Percentiles rank a stretch among this genome's conserved stretches.
phyloP scores from a whole-genome alignment of 2,797 vertebrate species.

The Crenuchus spilurus region DNA sequence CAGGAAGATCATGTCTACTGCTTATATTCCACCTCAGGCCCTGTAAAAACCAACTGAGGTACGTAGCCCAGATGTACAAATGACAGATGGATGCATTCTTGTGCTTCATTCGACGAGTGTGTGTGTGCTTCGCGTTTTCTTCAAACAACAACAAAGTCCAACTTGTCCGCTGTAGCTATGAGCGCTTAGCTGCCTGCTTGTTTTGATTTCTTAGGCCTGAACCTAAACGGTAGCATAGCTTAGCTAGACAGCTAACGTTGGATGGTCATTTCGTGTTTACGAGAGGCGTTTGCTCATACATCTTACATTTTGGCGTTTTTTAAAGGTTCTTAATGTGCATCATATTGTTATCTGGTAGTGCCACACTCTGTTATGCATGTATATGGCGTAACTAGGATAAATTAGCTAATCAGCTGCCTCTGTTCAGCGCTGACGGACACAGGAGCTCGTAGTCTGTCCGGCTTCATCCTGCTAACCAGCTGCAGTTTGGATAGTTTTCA shows the following conservation, averaged over 20 bases:
- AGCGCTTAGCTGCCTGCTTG: conserved; percentile 11
- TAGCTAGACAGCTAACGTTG: background rate
- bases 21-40: conserved; percentile 47
- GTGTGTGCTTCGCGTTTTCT: background rate
- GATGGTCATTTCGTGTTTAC: background rate
- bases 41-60: conserved; percentile 64
- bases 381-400: background rate
- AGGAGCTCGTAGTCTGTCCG: no score
- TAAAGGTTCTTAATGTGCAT: background rate
- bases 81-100: background rate
- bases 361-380: background rate
- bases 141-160: conserved; percentile 21
- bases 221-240: background rate
- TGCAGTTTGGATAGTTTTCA: background rate
- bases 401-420: background rate
- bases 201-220: conserved; percentile 23
- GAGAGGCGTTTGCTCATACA: background rate
- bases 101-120: background rate
- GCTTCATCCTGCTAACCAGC: background rate
- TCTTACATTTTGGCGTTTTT: background rate
- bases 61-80: conserved; percentile 36
- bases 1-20: conserved; percentile 72
- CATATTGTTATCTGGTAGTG: background rate
- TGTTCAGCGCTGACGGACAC: background rate
- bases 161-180: conserved; percentile 1